Conservation (phyloP, 2,797 vertebrate species). For the Muraenolepis orangiensis region DNA sequence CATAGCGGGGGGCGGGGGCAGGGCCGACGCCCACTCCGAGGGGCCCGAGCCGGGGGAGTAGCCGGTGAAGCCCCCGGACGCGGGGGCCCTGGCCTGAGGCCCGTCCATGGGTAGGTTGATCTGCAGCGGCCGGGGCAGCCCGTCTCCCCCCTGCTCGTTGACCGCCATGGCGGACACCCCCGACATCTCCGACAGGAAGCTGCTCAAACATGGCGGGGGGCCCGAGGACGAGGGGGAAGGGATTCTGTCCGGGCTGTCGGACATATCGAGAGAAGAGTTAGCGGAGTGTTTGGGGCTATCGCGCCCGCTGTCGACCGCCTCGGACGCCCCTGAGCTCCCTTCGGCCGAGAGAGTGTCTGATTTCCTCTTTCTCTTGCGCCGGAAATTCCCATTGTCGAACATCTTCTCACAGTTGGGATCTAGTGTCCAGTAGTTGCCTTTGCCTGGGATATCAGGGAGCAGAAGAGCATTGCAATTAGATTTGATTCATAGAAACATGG, state of each 20-base stretch:
- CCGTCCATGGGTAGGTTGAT: conserved; percentile 82
- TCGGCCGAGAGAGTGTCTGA: conserved; percentile 76
- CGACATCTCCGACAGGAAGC: conserved; percentile 91
- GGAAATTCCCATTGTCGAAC: conserved; percentile 99
- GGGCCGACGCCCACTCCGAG: conserved; percentile 70
- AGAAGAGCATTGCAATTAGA: neutral
- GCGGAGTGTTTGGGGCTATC: conserved; percentile 77
- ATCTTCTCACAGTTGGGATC: conserved; percentile 99
- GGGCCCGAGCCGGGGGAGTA: conserved; percentile 76
- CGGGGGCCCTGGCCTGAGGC: conserved; percentile 78
- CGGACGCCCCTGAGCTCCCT: conserved; percentile 54
- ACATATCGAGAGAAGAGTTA: conserved; percentile 69
- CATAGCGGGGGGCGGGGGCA: conserved; percentile 64
- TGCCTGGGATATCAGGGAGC: conserved; percentile 73
- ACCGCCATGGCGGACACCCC: conserved; percentile 60
- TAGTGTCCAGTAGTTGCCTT: conserved; percentile 99
- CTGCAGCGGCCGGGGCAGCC: conserved; percentile 71
- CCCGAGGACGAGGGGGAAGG: conserved; percentile 74
- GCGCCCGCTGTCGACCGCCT: conserved; percentile 70
- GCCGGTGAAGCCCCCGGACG: conserved; percentile 78
- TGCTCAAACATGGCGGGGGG: conserved; percentile 82
- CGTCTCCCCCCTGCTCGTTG: conserved; percentile 72
- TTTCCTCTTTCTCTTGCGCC: conserved; percentile 97
- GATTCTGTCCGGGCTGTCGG: conserved; percentile 79
- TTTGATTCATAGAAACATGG: neutral